phyloP scores from a whole-genome alignment of 1,140 invertebrate genomes.

The Papilio polyxenes region DNA sequence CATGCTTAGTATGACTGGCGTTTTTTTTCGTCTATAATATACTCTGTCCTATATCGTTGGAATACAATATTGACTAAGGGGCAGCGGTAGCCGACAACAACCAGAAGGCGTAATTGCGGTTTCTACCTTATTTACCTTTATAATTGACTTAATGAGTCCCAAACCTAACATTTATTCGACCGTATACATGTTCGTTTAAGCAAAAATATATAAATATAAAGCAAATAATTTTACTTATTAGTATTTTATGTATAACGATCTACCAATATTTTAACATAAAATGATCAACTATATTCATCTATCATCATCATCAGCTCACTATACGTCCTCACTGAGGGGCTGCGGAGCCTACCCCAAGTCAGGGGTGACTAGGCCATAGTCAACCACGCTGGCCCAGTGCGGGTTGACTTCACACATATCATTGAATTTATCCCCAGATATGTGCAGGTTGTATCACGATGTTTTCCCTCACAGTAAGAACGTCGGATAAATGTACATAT shows the following conservation, averaged over 20 bases:
- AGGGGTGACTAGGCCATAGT: too few species aligned
- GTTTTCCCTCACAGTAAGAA: too few species aligned
- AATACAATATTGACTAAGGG: neutral
- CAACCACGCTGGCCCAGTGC: too few species aligned
- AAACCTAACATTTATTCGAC: slow-evolving; percentile 5
- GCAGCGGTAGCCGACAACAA: neutral
- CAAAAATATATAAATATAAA: neutral
- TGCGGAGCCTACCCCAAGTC: too few species aligned
- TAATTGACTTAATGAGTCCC: slow-evolving; percentile 9
- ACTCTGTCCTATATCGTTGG: neutral
- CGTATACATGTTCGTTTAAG: neutral
- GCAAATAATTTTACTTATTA: neutral
- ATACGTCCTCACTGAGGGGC: too few species aligned
- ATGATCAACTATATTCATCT: too few species aligned
- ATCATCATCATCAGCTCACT: too few species aligned
- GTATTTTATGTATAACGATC: neutral
- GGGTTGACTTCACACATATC: too few species aligned
- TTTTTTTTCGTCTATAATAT: neutral
- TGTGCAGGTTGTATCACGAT: too few species aligned
- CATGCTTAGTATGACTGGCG: neutral
- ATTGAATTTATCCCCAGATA: too few species aligned
- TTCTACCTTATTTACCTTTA: slow-evolving; percentile 1
- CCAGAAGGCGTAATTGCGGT: neutral
- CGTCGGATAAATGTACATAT: too few species aligned
- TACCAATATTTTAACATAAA: too few species aligned